Conservation (phyloP, 1,140 invertebrate genomes). For the Micrasema minimum region DNA sequence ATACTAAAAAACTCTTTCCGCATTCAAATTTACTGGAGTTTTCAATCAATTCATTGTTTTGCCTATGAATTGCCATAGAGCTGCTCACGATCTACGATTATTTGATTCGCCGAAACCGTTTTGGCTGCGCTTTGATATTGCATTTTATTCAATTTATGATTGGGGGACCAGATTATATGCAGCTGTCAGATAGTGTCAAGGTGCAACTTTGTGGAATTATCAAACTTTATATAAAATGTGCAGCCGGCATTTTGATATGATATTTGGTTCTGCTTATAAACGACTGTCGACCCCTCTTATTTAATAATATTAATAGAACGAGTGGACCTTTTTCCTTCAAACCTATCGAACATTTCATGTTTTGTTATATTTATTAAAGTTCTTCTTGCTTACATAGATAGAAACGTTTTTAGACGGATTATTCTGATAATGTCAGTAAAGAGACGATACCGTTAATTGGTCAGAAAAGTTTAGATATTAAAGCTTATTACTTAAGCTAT, state of each 20-base stretch:
- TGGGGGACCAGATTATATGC: conserved; percentile 20
- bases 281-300: conserved; percentile 12
- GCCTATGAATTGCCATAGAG: conserved; percentile 26
- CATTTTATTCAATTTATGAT: conserved; percentile 16
- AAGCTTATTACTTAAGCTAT: neutral
- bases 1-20: no score
- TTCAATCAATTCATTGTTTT: conserved; percentile 15
- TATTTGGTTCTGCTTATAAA: neutral
- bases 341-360: no score
- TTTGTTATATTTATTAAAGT: neutral
- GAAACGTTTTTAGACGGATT: neutral
- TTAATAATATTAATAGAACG: neutral
- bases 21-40: no score
- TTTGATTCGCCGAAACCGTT: conserved; percentile 11
- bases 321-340: neutral
- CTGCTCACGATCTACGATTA: neutral
- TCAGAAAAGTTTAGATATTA: neutral
- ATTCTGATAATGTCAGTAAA: neutral
- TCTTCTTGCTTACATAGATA: neutral
- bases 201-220: conserved; percentile 40
- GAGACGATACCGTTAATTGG: neutral
- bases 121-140: conserved; percentile 30
- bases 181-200: conserved; percentile 41
- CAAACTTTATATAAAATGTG: conserved; percentile 47
- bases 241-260: conserved; percentile 4